phyloP scores from a whole-genome alignment of 1,140 invertebrate genomes.

The Mesaphorura yosii region DNA sequence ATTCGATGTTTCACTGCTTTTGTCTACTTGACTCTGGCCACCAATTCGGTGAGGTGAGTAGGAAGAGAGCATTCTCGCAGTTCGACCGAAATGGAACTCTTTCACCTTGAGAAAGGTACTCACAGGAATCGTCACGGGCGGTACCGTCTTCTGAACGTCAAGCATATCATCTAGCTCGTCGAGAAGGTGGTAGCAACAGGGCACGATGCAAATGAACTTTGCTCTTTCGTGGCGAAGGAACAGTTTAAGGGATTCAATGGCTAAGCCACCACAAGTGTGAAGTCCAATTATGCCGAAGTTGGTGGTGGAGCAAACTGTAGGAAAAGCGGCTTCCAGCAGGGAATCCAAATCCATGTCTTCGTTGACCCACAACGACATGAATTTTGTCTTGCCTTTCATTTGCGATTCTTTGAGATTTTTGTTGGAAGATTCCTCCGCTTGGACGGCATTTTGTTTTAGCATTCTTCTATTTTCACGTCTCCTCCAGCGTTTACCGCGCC shows the following conservation, averaged over 20 bases:
- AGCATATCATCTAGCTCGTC: slow-evolving; percentile 41
- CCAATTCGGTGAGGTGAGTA: slow-evolving; percentile 49
- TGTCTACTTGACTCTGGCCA: background rate
- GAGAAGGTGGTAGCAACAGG: slow-evolving; percentile 81
- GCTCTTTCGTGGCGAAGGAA: slow-evolving; percentile 47
- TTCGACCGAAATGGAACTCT: slow-evolving; percentile 51
- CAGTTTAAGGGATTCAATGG: slow-evolving; percentile 57
- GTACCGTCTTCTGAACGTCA: background rate
- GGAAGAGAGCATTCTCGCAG: slow-evolving; percentile 68
- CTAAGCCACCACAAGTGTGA: slow-evolving; percentile 80
- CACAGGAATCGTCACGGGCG: slow-evolving; percentile 48
- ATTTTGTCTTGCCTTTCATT: background rate
- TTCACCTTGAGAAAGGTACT: slow-evolving; percentile 46
- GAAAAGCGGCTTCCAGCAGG: slow-evolving; percentile 2
- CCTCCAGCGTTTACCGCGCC: background rate
- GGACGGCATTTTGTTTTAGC: background rate
- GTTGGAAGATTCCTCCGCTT: too few species aligned
- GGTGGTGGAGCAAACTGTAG: background rate
- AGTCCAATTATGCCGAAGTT: slow-evolving; percentile 55
- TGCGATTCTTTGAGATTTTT: background rate
- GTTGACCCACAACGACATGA: slow-evolving; percentile 15
- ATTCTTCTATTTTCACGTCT: background rate
- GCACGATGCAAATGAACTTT: slow-evolving; percentile 60
- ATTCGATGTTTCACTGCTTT: background rate
- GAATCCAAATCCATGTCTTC: slow-evolving; percentile 13